phyloP scores from a whole-genome alignment of 2,888 invertebrate species.

The Scrobipalpa atriplicella region DNA sequence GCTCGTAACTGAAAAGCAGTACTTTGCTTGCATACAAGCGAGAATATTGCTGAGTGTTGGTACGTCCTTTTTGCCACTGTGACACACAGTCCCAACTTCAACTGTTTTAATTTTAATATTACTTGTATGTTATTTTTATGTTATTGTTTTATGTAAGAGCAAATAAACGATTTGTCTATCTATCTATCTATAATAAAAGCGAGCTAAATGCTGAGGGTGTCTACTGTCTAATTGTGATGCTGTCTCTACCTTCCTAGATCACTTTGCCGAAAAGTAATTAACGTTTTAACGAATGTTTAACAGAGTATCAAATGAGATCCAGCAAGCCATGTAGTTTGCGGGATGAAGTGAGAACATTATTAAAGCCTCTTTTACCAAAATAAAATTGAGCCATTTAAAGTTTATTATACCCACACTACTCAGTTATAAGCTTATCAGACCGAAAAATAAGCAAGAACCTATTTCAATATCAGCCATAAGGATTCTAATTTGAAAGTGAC shows the following conservation, averaged over 20 bases:
- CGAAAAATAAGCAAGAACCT: neutral
- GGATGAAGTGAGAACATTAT: neutral
- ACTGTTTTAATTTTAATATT: no score
- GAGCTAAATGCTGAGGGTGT: no score
- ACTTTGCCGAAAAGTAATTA: conserved; percentile 18
- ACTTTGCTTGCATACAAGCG: no score
- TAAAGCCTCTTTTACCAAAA: neutral
- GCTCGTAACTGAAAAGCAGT: no score
- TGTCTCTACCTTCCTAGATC: conserved; percentile 6
- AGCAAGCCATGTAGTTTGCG: conserved; percentile 1
- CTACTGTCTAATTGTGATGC: neutral
- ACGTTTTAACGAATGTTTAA: conserved; percentile 18
- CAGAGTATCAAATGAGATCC: conserved; percentile 17
- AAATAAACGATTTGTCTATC: no score
- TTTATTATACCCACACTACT: neutral
- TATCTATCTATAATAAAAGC: no score
- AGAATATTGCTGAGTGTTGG: no score
- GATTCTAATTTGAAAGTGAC: neutral
- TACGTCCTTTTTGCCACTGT: no score
- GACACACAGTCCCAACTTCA: no score
- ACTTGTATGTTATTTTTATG: no score
- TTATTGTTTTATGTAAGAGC: no score
- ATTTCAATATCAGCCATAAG: neutral
- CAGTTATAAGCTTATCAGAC: neutral
- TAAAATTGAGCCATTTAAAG: neutral